These are phyloP conservation scores for Branchinecta lynchi DNA, from an alignment of 1,140 invertebrate species.

Conservation along the genomic window DNA sequence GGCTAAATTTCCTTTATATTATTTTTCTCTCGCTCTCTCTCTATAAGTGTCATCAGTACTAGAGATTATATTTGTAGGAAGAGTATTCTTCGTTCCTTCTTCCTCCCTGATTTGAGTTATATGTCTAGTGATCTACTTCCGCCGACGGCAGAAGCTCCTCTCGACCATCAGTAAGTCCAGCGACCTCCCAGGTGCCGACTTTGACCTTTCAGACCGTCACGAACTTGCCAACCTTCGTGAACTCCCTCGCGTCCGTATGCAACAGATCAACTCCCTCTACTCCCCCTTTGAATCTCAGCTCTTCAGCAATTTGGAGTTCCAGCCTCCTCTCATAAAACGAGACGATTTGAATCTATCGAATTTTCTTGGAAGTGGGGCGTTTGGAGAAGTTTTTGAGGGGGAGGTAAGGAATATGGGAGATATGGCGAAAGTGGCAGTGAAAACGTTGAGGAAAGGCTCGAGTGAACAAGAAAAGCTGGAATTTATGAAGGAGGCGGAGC, in stretches of 20 bases:
- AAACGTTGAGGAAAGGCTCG: conserved; percentile 86
- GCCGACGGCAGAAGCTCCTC: conserved; percentile 32
- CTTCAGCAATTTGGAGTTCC: conserved; percentile 46
- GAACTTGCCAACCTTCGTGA: conserved; percentile 64
- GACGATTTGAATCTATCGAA: conserved; percentile 65
- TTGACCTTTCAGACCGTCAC: conserved; percentile 36
- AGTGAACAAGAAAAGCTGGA: conserved; percentile 74
- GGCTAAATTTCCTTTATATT: conserved; percentile 8
- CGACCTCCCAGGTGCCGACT: conserved; percentile 41
- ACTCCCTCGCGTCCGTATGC: conserved; percentile 55
- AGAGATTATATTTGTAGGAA: background rate
- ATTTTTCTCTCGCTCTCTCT: conserved; percentile 9
- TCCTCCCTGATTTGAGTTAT: conserved; percentile 1
- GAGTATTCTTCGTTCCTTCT: no score
- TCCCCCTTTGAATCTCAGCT: conserved; percentile 34
- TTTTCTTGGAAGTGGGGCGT: conserved; percentile 87
- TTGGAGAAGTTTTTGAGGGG: conserved; percentile 91
- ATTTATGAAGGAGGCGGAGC: conserved; percentile 86
- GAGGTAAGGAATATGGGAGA: conserved; percentile 40
- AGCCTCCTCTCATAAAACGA: conserved; percentile 60
- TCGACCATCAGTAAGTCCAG: conserved; percentile 30
- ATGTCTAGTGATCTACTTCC: conserved; percentile 16
- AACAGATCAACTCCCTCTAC: conserved; percentile 66
- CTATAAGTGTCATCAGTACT: background rate
- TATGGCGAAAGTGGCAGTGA: conserved; percentile 22